Conservation (phyloP, 2,888 invertebrate genomes). For the Trisateles emortualis region DNA sequence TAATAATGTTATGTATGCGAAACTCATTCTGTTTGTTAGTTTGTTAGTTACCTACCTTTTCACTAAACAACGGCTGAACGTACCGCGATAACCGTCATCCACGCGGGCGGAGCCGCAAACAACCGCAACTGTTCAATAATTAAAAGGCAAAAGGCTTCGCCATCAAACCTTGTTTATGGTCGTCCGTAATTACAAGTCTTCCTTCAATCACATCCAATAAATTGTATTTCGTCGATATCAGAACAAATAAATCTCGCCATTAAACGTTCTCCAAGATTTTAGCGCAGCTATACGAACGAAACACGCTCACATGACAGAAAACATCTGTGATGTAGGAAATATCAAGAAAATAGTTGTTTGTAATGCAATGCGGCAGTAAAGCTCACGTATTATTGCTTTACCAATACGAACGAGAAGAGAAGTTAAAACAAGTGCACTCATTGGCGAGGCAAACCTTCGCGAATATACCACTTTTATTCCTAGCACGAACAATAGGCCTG, state of each 20-base stretch:
- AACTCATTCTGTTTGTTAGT: too few relatives aligned
- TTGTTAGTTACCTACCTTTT: too few relatives aligned
- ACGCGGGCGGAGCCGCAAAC: too few relatives aligned
- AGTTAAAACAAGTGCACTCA: slow-evolving; percentile 73
- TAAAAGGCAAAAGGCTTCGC: slow-evolving; percentile 76
- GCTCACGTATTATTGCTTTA: slow-evolving; percentile 58
- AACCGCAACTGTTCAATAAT: slow-evolving; percentile 73
- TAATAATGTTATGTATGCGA: too few relatives aligned
- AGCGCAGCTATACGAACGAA: slow-evolving; percentile 19
- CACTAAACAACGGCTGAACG: too few relatives aligned
- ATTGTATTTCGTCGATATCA: slow-evolving; percentile 63
- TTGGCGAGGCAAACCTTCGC: slow-evolving; percentile 57
- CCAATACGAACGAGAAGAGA: slow-evolving; percentile 58
- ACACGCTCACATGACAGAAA: slow-evolving; percentile 35
- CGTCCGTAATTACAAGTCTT: slow-evolving; percentile 65
- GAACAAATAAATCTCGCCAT: slow-evolving; percentile 48
- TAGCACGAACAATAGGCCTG: slow-evolving; percentile 79
- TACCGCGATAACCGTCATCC: too few relatives aligned
- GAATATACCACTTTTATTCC: slow-evolving; percentile 75
- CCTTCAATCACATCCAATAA: slow-evolving; percentile 59
- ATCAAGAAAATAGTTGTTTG: slow-evolving; percentile 54
- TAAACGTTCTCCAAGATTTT: slow-evolving; percentile 30
- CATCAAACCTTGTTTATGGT: slow-evolving; percentile 66
- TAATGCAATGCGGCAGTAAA: slow-evolving; percentile 71
- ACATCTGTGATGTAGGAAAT: slow-evolving; percentile 52